phyloP scores from a whole-genome alignment of 1,140 invertebrate species.

The Mercenaria mercenaria region DNA sequence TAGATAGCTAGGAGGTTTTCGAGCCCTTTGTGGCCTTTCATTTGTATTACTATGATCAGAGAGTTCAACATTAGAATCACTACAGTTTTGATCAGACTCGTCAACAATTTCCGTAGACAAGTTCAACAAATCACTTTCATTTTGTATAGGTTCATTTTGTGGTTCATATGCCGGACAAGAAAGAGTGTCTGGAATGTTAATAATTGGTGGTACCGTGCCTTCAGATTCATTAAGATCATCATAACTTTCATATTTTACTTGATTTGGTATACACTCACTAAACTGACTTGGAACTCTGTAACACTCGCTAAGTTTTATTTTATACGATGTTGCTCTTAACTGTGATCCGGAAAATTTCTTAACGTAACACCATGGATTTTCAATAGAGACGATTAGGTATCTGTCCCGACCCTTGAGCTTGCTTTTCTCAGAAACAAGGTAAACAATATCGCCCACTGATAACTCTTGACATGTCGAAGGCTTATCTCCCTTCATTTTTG shows the following conservation, averaged over 20 bases:
- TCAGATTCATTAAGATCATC: neutral
- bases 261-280: too few species aligned
- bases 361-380: constrained; percentile 14
- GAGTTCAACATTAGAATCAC: too few species aligned
- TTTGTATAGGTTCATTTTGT: too few species aligned
- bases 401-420: neutral
- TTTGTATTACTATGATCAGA: too few species aligned
- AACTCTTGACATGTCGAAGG: neutral
- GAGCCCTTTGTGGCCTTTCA: too few species aligned
- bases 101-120: too few species aligned
- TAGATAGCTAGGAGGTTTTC: too few species aligned
- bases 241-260: constrained; percentile 14
- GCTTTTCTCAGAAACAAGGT: constrained; percentile 56
- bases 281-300: constrained; percentile 21
- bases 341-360: constrained; percentile 24
- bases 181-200: neutral
- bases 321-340: neutral
- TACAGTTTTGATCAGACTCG: too few species aligned
- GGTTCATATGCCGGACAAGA: too few species aligned
- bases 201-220: neutral
- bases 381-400: neutral
- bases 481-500: neutral
- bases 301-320: constrained; percentile 55
- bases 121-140: too few species aligned
- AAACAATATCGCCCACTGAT: constrained; percentile 64